Conservation (phyloP, 1,140 invertebrate genomes). For the Hyles euphorbiae region DNA sequence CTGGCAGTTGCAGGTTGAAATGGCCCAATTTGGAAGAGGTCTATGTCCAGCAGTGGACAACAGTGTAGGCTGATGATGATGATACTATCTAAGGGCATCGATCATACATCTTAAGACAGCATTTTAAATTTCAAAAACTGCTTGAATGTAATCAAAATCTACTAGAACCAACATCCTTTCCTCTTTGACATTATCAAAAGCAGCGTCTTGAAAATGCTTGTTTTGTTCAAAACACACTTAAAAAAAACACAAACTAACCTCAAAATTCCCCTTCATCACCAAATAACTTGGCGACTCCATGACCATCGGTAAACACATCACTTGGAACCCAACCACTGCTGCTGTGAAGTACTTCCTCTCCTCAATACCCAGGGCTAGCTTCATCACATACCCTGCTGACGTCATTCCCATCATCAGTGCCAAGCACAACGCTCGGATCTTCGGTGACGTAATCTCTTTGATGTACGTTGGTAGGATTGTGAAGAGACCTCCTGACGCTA, state of each 20-base stretch:
- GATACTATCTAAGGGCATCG: no score
- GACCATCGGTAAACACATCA: constrained; percentile 38
- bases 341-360: constrained; percentile 40
- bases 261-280: constrained; percentile 40
- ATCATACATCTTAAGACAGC: no score
- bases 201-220: no score
- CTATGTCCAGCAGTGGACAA: no score
- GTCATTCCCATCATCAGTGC: constrained; percentile 39
- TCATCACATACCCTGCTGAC: constrained; percentile 40
- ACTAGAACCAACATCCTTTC: no score
- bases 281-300: constrained; percentile 52
- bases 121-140: no score
- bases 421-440: constrained; percentile 22
- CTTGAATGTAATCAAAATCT: no score
- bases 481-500: constrained; percentile 44
- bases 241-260: constrained; percentile 34
- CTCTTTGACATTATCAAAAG: no score
- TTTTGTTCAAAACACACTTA: background rate
- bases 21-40: no score
- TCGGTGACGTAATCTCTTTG: constrained; percentile 33
- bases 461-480: constrained; percentile 48
- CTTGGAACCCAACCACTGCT: constrained; percentile 39
- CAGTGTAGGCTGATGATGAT: no score
- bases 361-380: constrained; percentile 34
- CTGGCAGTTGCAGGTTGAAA: no score